phyloP scores from a whole-genome alignment of 2,888 invertebrate species.

The Maniola hyperantus region DNA sequence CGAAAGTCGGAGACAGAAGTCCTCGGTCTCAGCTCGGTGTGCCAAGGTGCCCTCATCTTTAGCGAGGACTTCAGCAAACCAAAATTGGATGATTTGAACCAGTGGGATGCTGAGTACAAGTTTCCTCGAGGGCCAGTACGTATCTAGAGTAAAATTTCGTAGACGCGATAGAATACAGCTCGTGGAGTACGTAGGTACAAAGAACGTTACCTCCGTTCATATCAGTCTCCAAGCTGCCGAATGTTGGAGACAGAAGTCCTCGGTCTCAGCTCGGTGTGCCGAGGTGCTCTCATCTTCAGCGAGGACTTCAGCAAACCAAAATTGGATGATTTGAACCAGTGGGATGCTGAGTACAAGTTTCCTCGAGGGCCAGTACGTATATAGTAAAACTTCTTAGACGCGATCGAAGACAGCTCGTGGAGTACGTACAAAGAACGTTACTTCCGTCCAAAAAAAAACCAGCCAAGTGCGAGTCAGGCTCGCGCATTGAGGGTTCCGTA shows the following conservation, averaged over 20 bases:
- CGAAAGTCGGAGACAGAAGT: conserved; percentile 54
- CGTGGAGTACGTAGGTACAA: too few relatives aligned
- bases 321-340: conserved; percentile 61
- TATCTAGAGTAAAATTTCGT: neutral
- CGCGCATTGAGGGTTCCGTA: too few relatives aligned
- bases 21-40: conserved; percentile 56
- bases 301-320: conserved; percentile 78
- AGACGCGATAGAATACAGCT: too few relatives aligned
- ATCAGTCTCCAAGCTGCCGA: conserved; percentile 47
- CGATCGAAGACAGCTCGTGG: too few relatives aligned
- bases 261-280: conserved; percentile 63
- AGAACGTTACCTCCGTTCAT: too few relatives aligned
- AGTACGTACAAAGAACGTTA: too few relatives aligned
- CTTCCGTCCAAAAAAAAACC: too few relatives aligned
- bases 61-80: conserved; percentile 79
- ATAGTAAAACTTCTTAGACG: too few relatives aligned
- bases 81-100: conserved; percentile 52
- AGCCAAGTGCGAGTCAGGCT: too few relatives aligned
- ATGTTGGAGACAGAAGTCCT: conserved; percentile 55
- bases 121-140: conserved; percentile 83
- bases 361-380: conserved; percentile 80
- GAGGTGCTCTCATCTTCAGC: conserved; percentile 82
- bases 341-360: conserved; percentile 81
- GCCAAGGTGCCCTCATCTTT: conserved; percentile 83
- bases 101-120: conserved; percentile 80